phyloP scores from a whole-genome alignment of 2,113 vertebrate species.

The Chloropsis hardwickii region DNA sequence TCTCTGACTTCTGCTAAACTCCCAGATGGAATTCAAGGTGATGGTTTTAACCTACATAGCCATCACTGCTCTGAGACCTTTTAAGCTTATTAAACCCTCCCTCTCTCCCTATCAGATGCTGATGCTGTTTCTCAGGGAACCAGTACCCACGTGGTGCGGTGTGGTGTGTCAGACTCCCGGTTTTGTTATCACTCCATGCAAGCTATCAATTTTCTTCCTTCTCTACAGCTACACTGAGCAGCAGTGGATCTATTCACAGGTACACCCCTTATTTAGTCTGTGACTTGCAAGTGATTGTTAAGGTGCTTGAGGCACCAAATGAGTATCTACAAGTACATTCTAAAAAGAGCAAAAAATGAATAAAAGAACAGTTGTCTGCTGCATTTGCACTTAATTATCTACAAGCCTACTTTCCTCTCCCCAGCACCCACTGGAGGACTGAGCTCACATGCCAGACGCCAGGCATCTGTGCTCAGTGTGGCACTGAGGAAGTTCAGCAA shows the following conservation, averaged over 20 bases:
- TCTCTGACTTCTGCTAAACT: not conserved
- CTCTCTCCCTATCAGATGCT: not conserved
- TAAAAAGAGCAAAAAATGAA: slow-evolving; percentile 21
- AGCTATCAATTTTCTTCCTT: not conserved
- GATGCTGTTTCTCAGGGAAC: not conserved
- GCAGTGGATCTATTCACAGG: not conserved
- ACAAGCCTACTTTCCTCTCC: not conserved
- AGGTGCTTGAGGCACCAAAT: not conserved
- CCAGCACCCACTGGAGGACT: not conserved
- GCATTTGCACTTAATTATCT: not conserved
- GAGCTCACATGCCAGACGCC: not conserved
- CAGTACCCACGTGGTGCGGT: not conserved
- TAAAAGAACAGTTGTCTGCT: slow-evolving; percentile 3
- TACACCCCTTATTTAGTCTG: not conserved
- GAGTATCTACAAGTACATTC: not conserved
- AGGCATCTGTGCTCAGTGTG: not conserved
- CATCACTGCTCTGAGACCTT: not conserved
- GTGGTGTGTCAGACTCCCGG: not conserved
- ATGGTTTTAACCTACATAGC: not conserved
- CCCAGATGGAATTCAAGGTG: slow-evolving; percentile 9
- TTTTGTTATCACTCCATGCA: not conserved
- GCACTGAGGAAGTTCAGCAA: not conserved
- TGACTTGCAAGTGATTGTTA: slow-evolving; percentile 11
- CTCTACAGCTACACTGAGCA: not conserved
- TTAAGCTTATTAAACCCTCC: not conserved